Evolutionary conservation across 2,797 vertebrate species (phyloP), one percentile per base, ranked within the genome.

Genomic region (Threskiornis aethiopicus): DNA sequence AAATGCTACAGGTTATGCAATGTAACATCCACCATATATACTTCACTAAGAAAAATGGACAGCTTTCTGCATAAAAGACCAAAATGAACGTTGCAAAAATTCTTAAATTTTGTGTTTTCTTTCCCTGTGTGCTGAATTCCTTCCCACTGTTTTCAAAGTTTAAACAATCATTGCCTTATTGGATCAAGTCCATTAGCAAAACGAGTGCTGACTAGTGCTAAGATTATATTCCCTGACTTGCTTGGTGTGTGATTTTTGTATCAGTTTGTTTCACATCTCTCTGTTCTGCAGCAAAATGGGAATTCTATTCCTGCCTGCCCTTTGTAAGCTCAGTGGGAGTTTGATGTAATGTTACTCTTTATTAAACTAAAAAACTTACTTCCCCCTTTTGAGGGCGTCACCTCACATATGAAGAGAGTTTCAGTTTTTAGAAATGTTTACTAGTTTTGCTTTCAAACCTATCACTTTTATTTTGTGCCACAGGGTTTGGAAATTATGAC

Each of bases 291-390:
- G 64, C 69, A 93, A 91, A 93, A 46, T 64, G 59, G 76, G 87
- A 85, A 80, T 93, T 93, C 82, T 91, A 13, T 92, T 96, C 75
- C 72, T 93, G 89, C 94, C 58, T 94, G 84, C 85, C 85, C 76
- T 78, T 85, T 67, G 79, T 64, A 77, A 94, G 46, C 85, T 93
- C 57, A 44, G 85, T 83, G 69, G 89, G 82, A 93, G 71, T 87
- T 94, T 8, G 71, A 37, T 80, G 57, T 62, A 52, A 35, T 10
- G 59, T 77, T 85, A 54, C n/a, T 83, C 71, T 84, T 87, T 6
- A 79, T 61, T 87, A 70, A 83, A 85, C 26, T 41, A 9, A 41
- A 87, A 90, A 94, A n/a, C 3, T 62, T 76, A 20, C 12, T 79
- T 91, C 91, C 37, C 28, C 26, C 29, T 94, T 39, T 64, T 52